Conservation (phyloP, 2,888 invertebrate species). For the Entomobrya proxima region DNA sequence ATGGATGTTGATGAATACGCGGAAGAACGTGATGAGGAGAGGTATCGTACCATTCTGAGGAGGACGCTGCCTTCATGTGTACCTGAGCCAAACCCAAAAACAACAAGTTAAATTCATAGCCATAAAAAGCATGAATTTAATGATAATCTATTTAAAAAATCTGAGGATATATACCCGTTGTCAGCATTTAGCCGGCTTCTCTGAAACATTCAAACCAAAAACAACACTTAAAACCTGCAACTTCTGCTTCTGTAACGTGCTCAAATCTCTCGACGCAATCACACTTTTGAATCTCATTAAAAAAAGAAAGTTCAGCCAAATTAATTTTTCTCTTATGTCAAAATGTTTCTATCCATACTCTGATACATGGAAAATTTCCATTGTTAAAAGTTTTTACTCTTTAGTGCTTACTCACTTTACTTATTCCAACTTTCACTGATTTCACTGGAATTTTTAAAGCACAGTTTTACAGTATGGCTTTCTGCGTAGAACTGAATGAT, state of each 20-base stretch:
- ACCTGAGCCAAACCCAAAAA: slow-evolving; percentile 1
- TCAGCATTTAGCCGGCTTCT: slow-evolving; percentile 52
- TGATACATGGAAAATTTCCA: slow-evolving; percentile 29
- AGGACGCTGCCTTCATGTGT: slow-evolving; percentile 65
- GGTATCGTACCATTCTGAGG: slow-evolving; percentile 60
- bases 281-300: neutral
- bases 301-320: neutral
- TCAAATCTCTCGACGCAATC: neutral
- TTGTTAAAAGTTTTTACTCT: neutral
- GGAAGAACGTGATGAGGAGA: slow-evolving; percentile 50
- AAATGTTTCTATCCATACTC: slow-evolving; percentile 34
- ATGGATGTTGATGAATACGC: slow-evolving; percentile 9
- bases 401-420: neutral
- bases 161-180: slow-evolving; percentile 18
- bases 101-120: neutral
- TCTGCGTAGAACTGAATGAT: neutral
- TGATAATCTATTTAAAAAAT: neutral
- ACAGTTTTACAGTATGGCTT: too few relatives aligned
- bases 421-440: neutral
- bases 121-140: neutral
- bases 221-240: neutral
- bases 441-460: too few relatives aligned
- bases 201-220: neutral
- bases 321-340: neutral
- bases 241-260: neutral